Evolutionary conservation across 2,113 vertebrate genomes (phyloP), one percentile per base, ranked within the genome.

Genomic region (Montifringilla adamsi): DNA sequence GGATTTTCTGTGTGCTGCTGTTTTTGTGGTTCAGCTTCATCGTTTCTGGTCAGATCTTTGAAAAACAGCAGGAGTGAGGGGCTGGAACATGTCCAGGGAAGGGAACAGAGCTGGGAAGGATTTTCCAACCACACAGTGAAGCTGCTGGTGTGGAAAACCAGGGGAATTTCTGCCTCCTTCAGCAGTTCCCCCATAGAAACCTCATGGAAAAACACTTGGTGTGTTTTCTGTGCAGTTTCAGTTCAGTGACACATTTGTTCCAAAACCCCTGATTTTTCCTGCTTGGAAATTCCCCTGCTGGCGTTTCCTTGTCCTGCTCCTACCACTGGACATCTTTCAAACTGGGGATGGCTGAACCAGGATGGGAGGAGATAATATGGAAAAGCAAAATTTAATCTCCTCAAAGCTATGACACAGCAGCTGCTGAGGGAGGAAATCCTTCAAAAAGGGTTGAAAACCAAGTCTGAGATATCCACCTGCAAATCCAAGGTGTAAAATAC

Each of bases 321-420:
- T 53, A 18, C 28, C 50, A 4, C 12, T 0, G 8, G 12, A 16
- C 22, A 50, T 79, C 79, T 22, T 90, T 82, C 89, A 59, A 41
- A 49, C 0, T 1, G 22, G 22, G 47, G 85, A 78, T 3, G 28
- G 69, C 9, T 43, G 14, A 75, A 75, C 13, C 0, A 3, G 18
- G n/a, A 23, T 7, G 19, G 3, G 14, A 19, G 23, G 20, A 24
- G 20, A 20, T 1, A 43, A 50, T 2, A 44, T 4, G 0, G 2
- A 37, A 83, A 83, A 86, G 7, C 47, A 72, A 91, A 80, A 15
- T 67, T 88, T n/a, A 6, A 15, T 44, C 39, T 43, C 11, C 1
- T 43, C 39, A 15, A 17, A 83, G 35, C 30, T 18, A 37, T 20
- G 5, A 22, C 49, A 28, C 41, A 27, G 20, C 15, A 30, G 41